Evolutionary conservation across 2,113 vertebrate species (phyloP), one percentile per base, ranked within the genome.

Genomic region (Pachyramphus minor): DNA sequence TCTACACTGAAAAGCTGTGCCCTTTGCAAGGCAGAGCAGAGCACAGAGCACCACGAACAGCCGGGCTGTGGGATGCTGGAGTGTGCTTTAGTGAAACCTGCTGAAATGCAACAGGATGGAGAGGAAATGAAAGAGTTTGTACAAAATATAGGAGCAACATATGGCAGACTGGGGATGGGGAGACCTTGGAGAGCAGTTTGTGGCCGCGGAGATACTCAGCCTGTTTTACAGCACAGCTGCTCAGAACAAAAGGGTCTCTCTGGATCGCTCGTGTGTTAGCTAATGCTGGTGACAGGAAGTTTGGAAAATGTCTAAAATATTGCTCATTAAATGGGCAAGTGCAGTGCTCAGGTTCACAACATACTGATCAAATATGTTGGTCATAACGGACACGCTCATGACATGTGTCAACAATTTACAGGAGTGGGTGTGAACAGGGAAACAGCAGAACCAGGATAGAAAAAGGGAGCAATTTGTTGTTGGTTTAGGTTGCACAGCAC

Each of bases 201-300:
- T 95, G 95, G 78, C 89, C 13, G 0, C 81, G 76, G 56, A 95
- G 91, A 95, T 91, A 72, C 91, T 94, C 87, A 76, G 91, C 45
- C 88, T 89, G 89, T 87, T 95, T 95, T 95, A 95, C 84, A 94
- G 78, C 95, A 90, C 95, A 97, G 96, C 94, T 96, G 91, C 96
- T 97, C 74, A 73, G 89, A 96, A 95, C 91, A 95, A 96, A 93
- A 84, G 94, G 59, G 42, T 49, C 89, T 84, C 91, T 78, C 77
- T 87, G 75, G 74, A 58, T 89, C 5, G 30, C 58, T 86, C 2
- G 31, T 73, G 84, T 92, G 89, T 94, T 89, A 91, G 94, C 71
- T 91, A 87, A 96, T 84, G 91, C 62, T 96, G 91, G 89, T 96
- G 95, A 95, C 84, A 89, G 89, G 91, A 91, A 96, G 77, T 94